These are phyloP conservation scores for Drosophila glabriapex DNA, from an alignment of 2,888 invertebrate species.

Conservation along the genomic window DNA sequence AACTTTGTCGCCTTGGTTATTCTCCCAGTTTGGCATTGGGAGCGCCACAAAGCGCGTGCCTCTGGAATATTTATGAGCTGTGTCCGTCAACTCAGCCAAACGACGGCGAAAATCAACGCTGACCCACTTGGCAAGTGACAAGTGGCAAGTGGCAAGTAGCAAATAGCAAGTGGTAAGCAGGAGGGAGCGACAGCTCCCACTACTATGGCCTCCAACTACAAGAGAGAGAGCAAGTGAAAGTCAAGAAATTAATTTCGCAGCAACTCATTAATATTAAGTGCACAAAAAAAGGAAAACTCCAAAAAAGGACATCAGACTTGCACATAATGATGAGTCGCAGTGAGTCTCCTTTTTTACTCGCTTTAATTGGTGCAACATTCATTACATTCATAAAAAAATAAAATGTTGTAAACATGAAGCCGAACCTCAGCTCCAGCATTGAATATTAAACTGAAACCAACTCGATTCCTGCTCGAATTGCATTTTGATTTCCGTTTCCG, in stretches of 20 bases:
- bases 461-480: conserved; percentile 60
- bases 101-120: conserved; percentile 73
- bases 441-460: conserved; percentile 1
- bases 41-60: conserved; percentile 65
- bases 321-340: conserved; percentile 58
- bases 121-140: conserved; percentile 71
- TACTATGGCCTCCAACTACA: conserved; percentile 9
- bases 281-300: conserved; percentile 44
- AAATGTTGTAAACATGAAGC: conserved; percentile 1
- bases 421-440: not conserved
- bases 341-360: conserved; percentile 6
- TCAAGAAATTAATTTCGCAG: conserved; percentile 74
- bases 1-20: conserved; percentile 73
- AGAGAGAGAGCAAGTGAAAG: conserved; percentile 57
- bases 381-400: conserved; percentile 15
- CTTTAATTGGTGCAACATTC: conserved; percentile 64
- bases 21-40: conserved; percentile 54
- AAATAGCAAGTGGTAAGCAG: conserved; percentile 8
- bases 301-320: conserved; percentile 69
- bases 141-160: conserved; percentile 61
- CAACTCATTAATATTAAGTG: conserved; percentile 80
- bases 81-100: conserved; percentile 41
- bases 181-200: conserved; percentile 28
- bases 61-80: conserved; percentile 75
- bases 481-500: conserved; percentile 72